Conservation (phyloP, 2,113 vertebrate species). For the Brachyhypopomus occidentalis region DNA sequence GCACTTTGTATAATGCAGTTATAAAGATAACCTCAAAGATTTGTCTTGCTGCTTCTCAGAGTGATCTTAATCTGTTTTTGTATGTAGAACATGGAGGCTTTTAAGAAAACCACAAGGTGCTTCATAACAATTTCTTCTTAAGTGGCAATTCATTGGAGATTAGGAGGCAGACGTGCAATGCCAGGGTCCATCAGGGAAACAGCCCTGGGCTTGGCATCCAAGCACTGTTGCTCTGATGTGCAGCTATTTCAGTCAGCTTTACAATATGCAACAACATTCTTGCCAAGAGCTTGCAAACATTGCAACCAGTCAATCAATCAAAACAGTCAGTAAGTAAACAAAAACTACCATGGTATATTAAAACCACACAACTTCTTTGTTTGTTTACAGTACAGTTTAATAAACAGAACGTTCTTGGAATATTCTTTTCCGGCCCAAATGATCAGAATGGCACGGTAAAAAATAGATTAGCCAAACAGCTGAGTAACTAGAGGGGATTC, state of each 20-base stretch:
- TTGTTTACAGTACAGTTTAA: too few relatives aligned
- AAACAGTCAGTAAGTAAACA: too few relatives aligned
- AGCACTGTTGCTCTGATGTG: conserved; percentile 1
- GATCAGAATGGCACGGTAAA: too few relatives aligned
- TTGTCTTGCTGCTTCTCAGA: conserved; percentile 15
- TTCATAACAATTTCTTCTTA: conserved; percentile 31
- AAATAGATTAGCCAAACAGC: too few relatives aligned
- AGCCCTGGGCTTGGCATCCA: not conserved
- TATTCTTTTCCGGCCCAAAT: too few relatives aligned
- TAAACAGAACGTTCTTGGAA: too few relatives aligned
- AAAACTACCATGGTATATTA: too few relatives aligned
- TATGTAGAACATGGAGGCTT: conserved; percentile 22
- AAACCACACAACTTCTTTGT: too few relatives aligned
- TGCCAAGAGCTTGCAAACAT: not conserved
- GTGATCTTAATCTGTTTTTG: conserved; percentile 8
- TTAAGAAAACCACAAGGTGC: conserved; percentile 37
- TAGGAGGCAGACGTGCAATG: conserved; percentile 15
- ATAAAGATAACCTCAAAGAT: not conserved
- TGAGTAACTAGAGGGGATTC: too few relatives aligned
- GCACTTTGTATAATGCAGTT: not conserved
- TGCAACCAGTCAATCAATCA: too few relatives aligned
- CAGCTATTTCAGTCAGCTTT: not conserved
- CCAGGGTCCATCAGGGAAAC: conserved; percentile 11
- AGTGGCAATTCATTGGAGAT: conserved; percentile 33
- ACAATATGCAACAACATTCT: not conserved